Percentiles rank a stretch among this genome's conserved stretches.
phyloP scores from a whole-genome alignment of 2,888 invertebrate genomes.

The Acleris laterana region DNA sequence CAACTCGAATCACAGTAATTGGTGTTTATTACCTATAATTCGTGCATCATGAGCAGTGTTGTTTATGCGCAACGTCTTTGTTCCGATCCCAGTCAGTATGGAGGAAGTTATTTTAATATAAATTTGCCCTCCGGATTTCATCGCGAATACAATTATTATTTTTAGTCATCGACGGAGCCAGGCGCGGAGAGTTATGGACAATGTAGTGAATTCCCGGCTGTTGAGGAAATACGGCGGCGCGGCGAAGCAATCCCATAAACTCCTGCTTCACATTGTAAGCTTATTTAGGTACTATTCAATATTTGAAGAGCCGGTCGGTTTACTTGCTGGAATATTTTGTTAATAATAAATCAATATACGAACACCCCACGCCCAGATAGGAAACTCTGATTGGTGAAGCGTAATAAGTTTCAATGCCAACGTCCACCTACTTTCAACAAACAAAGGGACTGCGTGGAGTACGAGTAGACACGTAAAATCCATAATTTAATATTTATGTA shows the following conservation, averaged over 20 bases:
- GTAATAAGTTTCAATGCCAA: neutral
- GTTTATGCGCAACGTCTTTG: slow-evolving; percentile 64
- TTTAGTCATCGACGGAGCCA: slow-evolving; percentile 49
- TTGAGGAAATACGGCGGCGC: slow-evolving; percentile 4
- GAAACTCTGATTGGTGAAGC: neutral
- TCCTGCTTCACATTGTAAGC: neutral
- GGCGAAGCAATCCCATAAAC: neutral
- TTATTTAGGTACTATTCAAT: neutral
- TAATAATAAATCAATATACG: too few relatives aligned
- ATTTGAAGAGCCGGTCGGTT: neutral
- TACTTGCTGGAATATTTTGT: neutral
- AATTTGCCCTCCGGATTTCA: slow-evolving; percentile 59
- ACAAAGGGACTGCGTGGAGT: neutral
- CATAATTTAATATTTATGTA: neutral
- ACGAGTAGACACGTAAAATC: slow-evolving; percentile 4
- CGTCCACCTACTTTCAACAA: neutral
- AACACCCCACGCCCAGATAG: neutral
- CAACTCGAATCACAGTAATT: slow-evolving; percentile 35
- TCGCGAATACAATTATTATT: slow-evolving; percentile 55
- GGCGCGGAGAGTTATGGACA: slow-evolving; percentile 41
- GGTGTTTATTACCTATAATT: slow-evolving; percentile 42
- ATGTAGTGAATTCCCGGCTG: slow-evolving; percentile 31
- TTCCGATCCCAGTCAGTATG: slow-evolving; percentile 58
- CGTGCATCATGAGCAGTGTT: slow-evolving; percentile 48
- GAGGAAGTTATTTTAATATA: slow-evolving; percentile 59